Evolutionary conservation across 2,888 invertebrate species (phyloP), one percentile per base, ranked within the genome.

Genomic region (Eristalis pertinax): DNA sequence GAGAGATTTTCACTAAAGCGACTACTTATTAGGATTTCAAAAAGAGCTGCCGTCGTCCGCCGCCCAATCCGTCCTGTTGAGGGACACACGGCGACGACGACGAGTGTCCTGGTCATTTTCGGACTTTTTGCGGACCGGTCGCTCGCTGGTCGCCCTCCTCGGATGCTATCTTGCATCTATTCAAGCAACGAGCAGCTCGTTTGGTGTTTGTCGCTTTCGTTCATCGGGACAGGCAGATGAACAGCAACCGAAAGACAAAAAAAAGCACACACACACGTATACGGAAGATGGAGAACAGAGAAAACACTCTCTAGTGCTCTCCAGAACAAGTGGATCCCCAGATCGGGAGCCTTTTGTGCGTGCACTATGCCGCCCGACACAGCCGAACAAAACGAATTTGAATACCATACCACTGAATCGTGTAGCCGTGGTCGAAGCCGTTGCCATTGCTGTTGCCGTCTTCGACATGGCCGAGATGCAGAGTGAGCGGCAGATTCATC

Each of bases 1-100:
- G 87, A 80, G 79, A 79, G 87, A 87, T 87, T 84, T 87, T 87
- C 87, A 84, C 87, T 87, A 87, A 87, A 87, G 72, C 87, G 87
- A 86, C 87, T 84, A 84, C 84, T 87, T 87, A 87, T 87, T 87
- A 75, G 87, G 79, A 80, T 87, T 84, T 87, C 84, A 87, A 84
- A 87, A 83, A 75, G 87, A 83, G 79, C 84, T 80, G 87, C 83
- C 87, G 83, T 83, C 67, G 63, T 75, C 70, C 69, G n/a, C 38
- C 62, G 60, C 50, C 35, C 77, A 81, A 81, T 86, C 77, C 78
- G 73, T 85, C 85, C 76, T 63, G 72, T 56, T 76, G 80, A 70
- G 72, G 35, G 68, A 50, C 60, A 69, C 67, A 79, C 64, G 77
- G 73, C 77, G 19, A 7, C 8, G 38, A 35, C 62, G 56, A 26